Conservation (phyloP, 2,113 vertebrate species). For the Callipepla squamata region DNA sequence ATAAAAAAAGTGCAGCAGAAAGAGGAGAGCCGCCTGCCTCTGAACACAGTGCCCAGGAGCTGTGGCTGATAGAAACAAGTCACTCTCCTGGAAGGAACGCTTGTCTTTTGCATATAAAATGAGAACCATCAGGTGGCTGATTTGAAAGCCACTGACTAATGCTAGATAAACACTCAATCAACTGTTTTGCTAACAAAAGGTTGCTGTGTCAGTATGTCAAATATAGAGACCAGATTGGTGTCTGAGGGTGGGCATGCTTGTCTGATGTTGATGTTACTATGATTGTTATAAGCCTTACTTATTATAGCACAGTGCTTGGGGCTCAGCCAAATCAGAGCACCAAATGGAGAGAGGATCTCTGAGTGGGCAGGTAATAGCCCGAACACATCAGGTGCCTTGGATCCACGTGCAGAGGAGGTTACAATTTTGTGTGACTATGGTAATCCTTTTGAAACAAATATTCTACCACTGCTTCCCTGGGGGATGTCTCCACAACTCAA, state of each 20-base stretch:
- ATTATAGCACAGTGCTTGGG: not conserved
- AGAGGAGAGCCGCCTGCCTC: not conserved
- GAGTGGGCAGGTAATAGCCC: not conserved
- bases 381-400: not conserved
- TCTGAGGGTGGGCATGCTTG: not conserved
- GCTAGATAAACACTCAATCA: not conserved
- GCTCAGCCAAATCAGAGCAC: not conserved
- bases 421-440: not conserved
- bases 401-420: fast-evolving
- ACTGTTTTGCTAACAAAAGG: not conserved
- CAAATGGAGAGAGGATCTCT: not conserved
- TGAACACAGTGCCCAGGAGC: not conserved
- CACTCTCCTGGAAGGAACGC: not conserved
- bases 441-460: not conserved
- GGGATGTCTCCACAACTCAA: not conserved
- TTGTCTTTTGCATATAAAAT: not conserved
- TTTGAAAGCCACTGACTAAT: not conserved
- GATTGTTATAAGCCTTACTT: not conserved
- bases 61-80: not conserved
- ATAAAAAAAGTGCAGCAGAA: not conserved
- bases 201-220: not conserved
- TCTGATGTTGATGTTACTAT: not conserved
- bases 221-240: not conserved
- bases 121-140: not conserved
- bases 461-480: not conserved